phyloP scores from a whole-genome alignment of 2,888 invertebrate species.

The Tenthredo mesomela region DNA sequence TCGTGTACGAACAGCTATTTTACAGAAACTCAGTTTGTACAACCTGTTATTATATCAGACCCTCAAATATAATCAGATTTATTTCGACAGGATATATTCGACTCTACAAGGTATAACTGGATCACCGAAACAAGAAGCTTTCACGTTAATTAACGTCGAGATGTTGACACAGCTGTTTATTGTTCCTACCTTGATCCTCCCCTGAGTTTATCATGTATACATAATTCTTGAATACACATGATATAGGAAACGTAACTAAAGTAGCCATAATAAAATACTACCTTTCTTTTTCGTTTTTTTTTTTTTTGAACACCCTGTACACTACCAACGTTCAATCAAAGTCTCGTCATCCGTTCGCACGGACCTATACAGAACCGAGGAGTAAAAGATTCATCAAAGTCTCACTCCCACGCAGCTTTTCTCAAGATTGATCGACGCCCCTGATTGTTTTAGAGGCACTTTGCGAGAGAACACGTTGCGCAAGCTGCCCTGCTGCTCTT shows the following conservation, averaged over 20 bases:
- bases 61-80: conserved; percentile 26
- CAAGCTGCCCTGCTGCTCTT: neutral
- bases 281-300: neutral
- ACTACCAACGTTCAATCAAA: conserved; percentile 29
- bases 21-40: conserved; percentile 31
- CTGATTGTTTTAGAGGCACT: conserved; percentile 64
- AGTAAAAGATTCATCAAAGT: conserved; percentile 63
- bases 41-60: conserved; percentile 28
- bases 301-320: conserved; percentile 16
- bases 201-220: neutral
- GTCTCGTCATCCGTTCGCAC: conserved; percentile 30
- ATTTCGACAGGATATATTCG: neutral
- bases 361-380: neutral
- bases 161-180: conserved; percentile 31
- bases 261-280: neutral
- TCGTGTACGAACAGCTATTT: neutral
- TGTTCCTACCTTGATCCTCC: neutral
- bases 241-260: neutral
- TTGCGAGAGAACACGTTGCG: conserved; percentile 53
- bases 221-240: neutral
- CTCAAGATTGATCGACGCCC: conserved; percentile 64
- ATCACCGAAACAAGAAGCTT: neutral
- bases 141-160: conserved; percentile 18
- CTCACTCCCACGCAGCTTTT: conserved; percentile 57
- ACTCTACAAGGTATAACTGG: neutral